These are phyloP conservation scores for Motacilla tschutschensis DNA, from an alignment of 2,113 vertebrate genomes.

Conservation along the genomic window DNA sequence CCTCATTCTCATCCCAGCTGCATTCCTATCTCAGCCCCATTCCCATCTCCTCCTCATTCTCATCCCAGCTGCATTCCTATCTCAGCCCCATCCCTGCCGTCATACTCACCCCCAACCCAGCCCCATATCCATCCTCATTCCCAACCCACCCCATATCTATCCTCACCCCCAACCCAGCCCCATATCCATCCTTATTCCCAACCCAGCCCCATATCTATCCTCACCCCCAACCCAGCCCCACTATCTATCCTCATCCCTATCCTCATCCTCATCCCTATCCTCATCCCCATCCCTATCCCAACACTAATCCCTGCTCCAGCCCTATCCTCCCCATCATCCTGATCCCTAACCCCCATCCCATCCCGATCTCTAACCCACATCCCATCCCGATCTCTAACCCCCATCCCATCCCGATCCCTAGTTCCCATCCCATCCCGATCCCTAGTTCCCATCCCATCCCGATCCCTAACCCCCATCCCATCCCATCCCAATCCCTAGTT, in stretches of 20 bases:
- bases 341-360: no score
- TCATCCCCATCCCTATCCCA: no score
- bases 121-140: no score
- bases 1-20: neutral
- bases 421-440: no score
- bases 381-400: no score
- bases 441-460: no score
- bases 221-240: no score
- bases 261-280: neutral
- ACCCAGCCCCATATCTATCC: neutral
- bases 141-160: no score
- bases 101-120: neutral
- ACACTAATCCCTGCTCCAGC: neutral
- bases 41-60: neutral
- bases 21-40: neutral
- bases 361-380: no score
- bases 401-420: neutral
- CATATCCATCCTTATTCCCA: neutral
- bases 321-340: neutral
- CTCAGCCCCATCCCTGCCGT: neutral
- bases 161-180: neutral
- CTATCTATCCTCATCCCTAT: no score
- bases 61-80: neutral
- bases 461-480: no score
- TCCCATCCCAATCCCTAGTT: no score